Conservation (phyloP, 2,797 vertebrate species). For the Tympanoctomys barrerae region DNA sequence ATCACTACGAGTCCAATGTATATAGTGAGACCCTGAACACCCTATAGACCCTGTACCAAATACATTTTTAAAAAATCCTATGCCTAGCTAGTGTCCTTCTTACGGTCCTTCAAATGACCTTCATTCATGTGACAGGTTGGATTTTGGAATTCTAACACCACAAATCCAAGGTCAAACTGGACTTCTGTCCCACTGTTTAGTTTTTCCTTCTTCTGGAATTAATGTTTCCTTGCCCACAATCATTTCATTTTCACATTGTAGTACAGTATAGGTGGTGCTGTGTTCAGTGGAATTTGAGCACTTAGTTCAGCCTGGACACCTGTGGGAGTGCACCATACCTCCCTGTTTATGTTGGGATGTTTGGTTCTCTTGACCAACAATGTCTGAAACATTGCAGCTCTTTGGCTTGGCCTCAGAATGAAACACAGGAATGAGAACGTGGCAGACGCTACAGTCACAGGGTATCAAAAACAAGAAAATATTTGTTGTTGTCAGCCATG, state of each 20-base stretch:
- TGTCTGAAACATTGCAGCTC: neutral
- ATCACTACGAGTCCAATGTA: no score
- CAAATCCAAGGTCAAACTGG: neutral
- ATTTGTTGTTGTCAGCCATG: neutral
- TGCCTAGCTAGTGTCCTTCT: neutral
- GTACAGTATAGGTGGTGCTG: no score
- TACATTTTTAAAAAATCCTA: neutral
- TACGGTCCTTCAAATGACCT: neutral
- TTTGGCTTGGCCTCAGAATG: neutral
- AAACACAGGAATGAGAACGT: neutral
- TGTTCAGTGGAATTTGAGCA: neutral
- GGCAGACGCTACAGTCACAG: neutral
- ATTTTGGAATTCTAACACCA: neutral
- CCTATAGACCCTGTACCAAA: no score
- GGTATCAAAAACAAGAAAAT: neutral
- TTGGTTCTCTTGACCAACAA: neutral
- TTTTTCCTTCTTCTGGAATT: neutral
- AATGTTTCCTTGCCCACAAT: neutral
- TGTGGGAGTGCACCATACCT: neutral
- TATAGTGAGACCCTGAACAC: no score
- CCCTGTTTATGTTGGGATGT: neutral
- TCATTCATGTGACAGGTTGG: neutral
- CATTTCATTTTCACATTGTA: neutral
- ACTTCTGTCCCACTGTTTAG: neutral
- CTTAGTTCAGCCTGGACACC: neutral